Base-by-base conservation (phyloP, 2,113 vertebrate species). In the Brachyistius frenatus region DNA sequence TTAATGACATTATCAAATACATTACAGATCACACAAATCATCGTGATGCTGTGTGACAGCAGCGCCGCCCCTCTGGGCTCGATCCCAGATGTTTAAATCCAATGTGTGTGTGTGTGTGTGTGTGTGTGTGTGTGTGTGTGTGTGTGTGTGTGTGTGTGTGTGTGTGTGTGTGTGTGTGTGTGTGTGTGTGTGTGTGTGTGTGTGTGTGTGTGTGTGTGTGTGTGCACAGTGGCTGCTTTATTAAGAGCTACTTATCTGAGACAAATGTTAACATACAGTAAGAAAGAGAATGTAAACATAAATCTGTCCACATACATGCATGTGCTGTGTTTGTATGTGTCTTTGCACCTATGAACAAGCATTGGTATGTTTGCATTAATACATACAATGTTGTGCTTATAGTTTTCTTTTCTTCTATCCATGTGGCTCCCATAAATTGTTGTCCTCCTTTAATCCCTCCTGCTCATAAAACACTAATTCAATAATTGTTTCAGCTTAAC, bases 1-100 rank as follows among this genome's bases (percentile, higher is more conserved):
- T 76, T 87, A 92, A 90, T 78, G 84, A 80, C 83, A 84, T 89
- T 90, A 92, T 94, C 90, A 93, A 90, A 88, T 62, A 74, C 84
- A 81, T 90, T 86, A 90, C 82, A 79, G 75, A 87, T 92, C 80
- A 57, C 83, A 87, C 88, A 92, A 90, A 91, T 90, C 91, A 86
- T 39, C 5, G 31, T 61, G 78, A 91, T 64, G 73, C 16, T 52
- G 68, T 56, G 80, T 80, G 89, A 92, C 90, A 88, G 67, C 78
- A 74, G 73, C 16, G 1, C 65, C 82, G 53, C 77, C 84, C 80
- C 55, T 41, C 13, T 52, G 50, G 57, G 49, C 84, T 58, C 63
- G 1, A 74, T 79, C 60, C 66, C 76, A 84, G 85, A 91, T 92
- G 89, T 89, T 89, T 54, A 53, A 74, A 73, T 31, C 63, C 46